Percentiles rank a stretch among this genome's conserved stretches.
phyloP scores from a whole-genome alignment of 2,113 vertebrate genomes.

The Uria lomvia region DNA sequence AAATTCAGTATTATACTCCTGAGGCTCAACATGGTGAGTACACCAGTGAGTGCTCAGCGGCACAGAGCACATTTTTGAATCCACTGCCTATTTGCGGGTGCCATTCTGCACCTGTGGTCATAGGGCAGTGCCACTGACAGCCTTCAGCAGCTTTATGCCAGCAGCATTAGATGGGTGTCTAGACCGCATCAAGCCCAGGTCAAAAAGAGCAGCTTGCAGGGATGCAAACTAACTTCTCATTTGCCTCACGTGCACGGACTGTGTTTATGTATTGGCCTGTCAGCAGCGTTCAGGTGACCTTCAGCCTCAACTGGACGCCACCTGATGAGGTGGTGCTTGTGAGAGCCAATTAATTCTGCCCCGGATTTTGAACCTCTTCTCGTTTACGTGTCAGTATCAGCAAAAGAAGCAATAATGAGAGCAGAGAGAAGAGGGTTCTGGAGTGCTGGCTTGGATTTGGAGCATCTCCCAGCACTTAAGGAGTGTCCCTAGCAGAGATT shows the following conservation, averaged over 20 bases:
- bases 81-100: not conserved
- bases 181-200: not conserved
- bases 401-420: not conserved
- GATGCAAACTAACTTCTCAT: not conserved
- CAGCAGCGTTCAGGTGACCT: not conserved
- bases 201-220: not conserved
- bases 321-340: not conserved
- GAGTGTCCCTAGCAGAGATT: not conserved
- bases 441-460: not conserved
- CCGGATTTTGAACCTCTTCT: not conserved
- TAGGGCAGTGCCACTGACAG: not conserved
- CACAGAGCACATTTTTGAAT: not conserved
- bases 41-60: not conserved
- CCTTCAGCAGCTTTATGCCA: not conserved
- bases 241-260: accelerated
- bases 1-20: not conserved
- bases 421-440: not conserved
- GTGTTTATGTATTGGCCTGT: not conserved
- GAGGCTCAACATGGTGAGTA: not conserved
- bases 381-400: not conserved
- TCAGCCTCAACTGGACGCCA: not conserved
- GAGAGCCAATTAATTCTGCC: not conserved
- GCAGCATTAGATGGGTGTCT: not conserved
- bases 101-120: not conserved
- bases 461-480: not conserved